phyloP scores from a whole-genome alignment of 2,888 invertebrate species.

The Eustalomyia histrio region DNA sequence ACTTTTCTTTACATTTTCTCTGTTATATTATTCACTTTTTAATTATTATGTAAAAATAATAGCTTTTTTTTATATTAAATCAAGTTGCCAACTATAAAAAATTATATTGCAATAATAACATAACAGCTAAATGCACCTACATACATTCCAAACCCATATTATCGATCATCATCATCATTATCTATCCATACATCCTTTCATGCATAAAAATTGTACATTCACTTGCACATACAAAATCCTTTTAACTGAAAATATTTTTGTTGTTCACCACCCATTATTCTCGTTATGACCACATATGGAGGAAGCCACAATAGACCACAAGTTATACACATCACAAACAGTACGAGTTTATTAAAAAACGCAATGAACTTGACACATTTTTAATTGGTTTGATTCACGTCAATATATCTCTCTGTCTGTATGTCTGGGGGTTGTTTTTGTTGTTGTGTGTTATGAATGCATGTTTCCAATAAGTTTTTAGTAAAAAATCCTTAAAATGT shows the following conservation, averaged over 20 bases:
- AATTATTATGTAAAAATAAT: slow-evolving; percentile 30
- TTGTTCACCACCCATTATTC: neutral
- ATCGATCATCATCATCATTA: neutral
- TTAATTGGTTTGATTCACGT: slow-evolving; percentile 54
- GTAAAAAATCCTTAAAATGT: too few relatives aligned
- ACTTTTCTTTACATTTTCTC: slow-evolving; percentile 28
- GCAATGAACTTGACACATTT: slow-evolving; percentile 60
- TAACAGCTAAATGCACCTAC: slow-evolving; percentile 3
- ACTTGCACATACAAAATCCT: neutral
- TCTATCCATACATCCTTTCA: neutral
- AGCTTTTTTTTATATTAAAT: slow-evolving; percentile 48
- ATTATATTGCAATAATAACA: slow-evolving; percentile 7
- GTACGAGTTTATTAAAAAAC: slow-evolving; percentile 17
- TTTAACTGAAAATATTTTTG: slow-evolving; percentile 1
- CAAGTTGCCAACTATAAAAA: slow-evolving; percentile 17
- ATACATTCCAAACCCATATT: slow-evolving; percentile 23
- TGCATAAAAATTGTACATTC: neutral
- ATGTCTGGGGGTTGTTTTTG: neutral
- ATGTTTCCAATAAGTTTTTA: neutral
- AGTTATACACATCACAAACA: neutral
- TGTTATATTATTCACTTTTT: slow-evolving; percentile 37
- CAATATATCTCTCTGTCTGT: slow-evolving; percentile 20
- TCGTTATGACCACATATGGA: neutral
- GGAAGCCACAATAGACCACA: neutral
- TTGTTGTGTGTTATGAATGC: neutral